Evolutionary conservation across 2,797 vertebrate species (phyloP).

Genomic region (Glyptemys insculpta): DNA sequence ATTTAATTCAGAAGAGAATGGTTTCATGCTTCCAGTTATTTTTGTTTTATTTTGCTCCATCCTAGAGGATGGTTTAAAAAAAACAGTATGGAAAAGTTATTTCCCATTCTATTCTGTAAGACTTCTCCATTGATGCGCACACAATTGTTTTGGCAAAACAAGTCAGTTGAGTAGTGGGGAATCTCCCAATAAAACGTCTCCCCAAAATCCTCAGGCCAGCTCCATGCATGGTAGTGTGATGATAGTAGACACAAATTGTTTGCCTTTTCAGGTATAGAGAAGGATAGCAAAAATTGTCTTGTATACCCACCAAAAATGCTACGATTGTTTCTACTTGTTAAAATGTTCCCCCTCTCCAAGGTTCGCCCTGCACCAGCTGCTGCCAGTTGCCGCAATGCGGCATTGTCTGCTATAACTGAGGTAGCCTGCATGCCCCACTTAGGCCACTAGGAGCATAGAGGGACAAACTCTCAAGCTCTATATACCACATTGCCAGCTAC

Average conservation of each 20-base stretch:
- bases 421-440: neutral
- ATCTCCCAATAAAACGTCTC: neutral
- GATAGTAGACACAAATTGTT: neutral
- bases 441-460: slow-evolving; percentile 13
- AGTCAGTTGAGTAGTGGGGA: neutral
- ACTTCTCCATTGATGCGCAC: accelerated
- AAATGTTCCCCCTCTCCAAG: neutral
- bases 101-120: neutral
- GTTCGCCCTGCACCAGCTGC: neutral
- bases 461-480: neutral
- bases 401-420: slow-evolving; percentile 13
- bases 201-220: neutral
- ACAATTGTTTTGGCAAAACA: accelerated
- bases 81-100: neutral
- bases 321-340: neutral
- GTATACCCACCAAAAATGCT: neutral
- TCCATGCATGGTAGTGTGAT: neutral
- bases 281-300: neutral
- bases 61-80: neutral
- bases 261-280: neutral
- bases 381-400: slow-evolving; percentile 72
- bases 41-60: neutral
- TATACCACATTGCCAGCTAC: accelerated
- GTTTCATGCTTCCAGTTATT: neutral
- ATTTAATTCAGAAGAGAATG: neutral